Percentiles rank a stretch among this genome's conserved stretches.
These are phyloP conservation scores for Dreissena rostriformis DNA, from an alignment of 1,140 invertebrate species.

Conservation along the genomic window DNA sequence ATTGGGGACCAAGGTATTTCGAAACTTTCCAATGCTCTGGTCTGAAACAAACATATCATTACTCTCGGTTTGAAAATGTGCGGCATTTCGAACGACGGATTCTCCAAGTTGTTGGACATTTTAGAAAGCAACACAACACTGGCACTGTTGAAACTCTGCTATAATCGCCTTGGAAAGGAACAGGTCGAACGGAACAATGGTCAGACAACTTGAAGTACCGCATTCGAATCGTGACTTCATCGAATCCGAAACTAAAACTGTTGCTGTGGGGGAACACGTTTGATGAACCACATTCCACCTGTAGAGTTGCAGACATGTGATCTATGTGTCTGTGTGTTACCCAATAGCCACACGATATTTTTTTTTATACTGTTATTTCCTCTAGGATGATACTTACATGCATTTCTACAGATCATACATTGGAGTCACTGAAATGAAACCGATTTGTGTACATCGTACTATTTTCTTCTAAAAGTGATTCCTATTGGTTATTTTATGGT, in stretches of 20 bases:
- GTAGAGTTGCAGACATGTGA: conserved; percentile 14
- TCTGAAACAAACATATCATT: conserved; percentile 74
- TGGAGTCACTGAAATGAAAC: conserved; percentile 46
- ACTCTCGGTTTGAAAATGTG: conserved; percentile 79
- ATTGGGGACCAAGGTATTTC: conserved; percentile 73
- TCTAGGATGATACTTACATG: conserved; percentile 66
- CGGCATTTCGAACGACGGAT: conserved; percentile 78
- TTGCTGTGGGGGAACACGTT: conserved; percentile 79
- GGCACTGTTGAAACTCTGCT: conserved; percentile 74
- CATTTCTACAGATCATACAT: conserved; percentile 64
- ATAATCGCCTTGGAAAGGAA: conserved; percentile 73
- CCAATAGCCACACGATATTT: neutral
- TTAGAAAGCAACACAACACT: conserved; percentile 75
- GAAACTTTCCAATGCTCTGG: conserved; percentile 72
- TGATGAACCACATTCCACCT: conserved; percentile 62
- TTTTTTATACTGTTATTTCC: neutral
- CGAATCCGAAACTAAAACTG: conserved; percentile 78
- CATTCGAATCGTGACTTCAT: conserved; percentile 76
- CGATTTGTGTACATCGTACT: conserved; percentile 65
- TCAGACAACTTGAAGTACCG: conserved; percentile 75
- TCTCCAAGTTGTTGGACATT: conserved; percentile 74
- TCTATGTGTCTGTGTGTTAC: conserved; percentile 20
- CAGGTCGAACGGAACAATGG: conserved; percentile 65
- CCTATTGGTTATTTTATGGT: conserved; percentile 66
- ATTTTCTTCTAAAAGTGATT: too few species aligned